Base-by-base conservation (phyloP, 2,113 vertebrate species). In the Coreoperca whiteheadi region DNA sequence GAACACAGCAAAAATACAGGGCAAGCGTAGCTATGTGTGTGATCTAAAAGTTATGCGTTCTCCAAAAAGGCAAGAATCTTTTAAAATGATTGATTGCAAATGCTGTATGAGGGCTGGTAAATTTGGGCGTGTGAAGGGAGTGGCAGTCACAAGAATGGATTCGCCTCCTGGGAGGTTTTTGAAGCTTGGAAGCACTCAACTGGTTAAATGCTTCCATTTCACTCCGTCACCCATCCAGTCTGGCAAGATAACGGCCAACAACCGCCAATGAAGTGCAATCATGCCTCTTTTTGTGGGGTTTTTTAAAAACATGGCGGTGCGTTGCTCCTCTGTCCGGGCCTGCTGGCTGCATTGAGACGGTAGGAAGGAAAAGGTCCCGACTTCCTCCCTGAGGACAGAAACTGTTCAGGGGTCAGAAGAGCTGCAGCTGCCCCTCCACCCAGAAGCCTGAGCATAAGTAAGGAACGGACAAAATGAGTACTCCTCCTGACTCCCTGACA, bases 301-400 rank as follows among this genome's bases (percentile, higher is more conserved):
- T n/a, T n/a, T n/a, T n/a, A n/a, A n/a, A 71, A 77, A 41, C 61
- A 30, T 64, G 61, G 56, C 23, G 61, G 37, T 20, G 39, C 28
- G 10, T 8, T 23, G 41, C 60, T 50, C 69, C 34, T 48, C 30
- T n/a, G 85, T 60, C 67, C 23, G 63, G 61, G 25, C 39, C 25
- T 8, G 53, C 57, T 39, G n/a, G 67, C 54, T 75, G 70, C 71
- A 34, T n/a, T 14, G 53, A 78, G 81, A 72, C 32, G 7, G 34
- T n/a, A 83, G 79, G 91, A 89, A 90, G 91, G 89, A 91, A 89
- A 50, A 89, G 32, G 74, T 86, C 60, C 59, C 73, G 66, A 87
- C 82, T 93, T 93, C 91, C 91, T 92, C 85, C 69, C 87, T 1
- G 34, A 83, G 75, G 83, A 78, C 6, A 50, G 77, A 71, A 70